These are phyloP conservation scores for Spongilla lacustris DNA, from an alignment of 37 sponge, comb jelly and placozoan genomes.

Conservation along the genomic window DNA sequence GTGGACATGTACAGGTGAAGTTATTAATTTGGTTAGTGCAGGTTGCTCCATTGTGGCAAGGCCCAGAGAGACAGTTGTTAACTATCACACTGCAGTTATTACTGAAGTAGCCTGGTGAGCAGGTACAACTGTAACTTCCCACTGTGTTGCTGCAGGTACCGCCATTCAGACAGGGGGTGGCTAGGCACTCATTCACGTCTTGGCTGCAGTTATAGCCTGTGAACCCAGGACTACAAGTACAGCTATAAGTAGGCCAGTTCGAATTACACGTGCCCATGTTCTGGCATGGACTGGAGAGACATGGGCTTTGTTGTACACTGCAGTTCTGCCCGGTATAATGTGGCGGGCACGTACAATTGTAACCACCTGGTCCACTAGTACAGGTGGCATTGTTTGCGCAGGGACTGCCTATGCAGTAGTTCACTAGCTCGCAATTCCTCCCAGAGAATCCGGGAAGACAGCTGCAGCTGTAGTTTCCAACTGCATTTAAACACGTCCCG, in stretches of 20 bases:
- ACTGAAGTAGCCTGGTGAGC: slow-evolving; percentile 22
- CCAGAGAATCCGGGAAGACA: slow-evolving; percentile 51
- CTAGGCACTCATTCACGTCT: slow-evolving; percentile 64
- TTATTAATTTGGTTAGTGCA: slow-evolving; percentile 14
- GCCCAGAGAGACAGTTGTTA: slow-evolving; percentile 21
- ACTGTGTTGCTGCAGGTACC: slow-evolving; percentile 44
- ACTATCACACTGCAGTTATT: slow-evolving; percentile 16
- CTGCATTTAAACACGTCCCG: slow-evolving; percentile 45
- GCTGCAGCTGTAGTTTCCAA: slow-evolving; percentile 43
- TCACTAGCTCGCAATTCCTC: slow-evolving; percentile 16
- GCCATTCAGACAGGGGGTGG: slow-evolving; percentile 50
- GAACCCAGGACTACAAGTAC: slow-evolving; percentile 63
- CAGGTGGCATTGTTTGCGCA: slow-evolving; percentile 81
- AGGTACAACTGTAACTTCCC: slow-evolving; percentile 12
- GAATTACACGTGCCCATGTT: slow-evolving; percentile 56
- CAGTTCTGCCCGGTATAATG: slow-evolving; percentile 77
- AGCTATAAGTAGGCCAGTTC: slow-evolving; percentile 27
- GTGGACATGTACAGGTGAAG: slow-evolving; percentile 42
- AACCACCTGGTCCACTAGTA: background rate
- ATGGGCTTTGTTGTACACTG: slow-evolving; percentile 51
- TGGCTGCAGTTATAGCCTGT: slow-evolving; percentile 51
- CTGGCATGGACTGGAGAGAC: slow-evolving; percentile 54
- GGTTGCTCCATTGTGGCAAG: slow-evolving; percentile 27
- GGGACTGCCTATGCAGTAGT: slow-evolving; percentile 23
- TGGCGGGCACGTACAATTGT: slow-evolving; percentile 51